phyloP scores from a whole-genome alignment of 2,113 vertebrate genomes.

The Ranitomeya imitator region DNA sequence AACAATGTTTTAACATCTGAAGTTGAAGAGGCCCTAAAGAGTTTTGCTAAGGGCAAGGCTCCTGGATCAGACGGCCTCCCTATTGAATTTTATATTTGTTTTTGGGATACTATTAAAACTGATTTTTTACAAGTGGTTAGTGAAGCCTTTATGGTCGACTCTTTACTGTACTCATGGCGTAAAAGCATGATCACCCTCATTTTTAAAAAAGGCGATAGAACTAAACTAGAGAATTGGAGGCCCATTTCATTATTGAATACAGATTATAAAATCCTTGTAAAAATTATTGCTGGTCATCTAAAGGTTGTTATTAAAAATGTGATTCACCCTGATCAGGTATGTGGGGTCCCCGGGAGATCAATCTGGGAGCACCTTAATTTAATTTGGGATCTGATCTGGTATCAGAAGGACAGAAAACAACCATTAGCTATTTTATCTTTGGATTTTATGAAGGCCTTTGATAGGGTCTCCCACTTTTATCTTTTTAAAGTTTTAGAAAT shows the following conservation, averaged over 20 bases:
- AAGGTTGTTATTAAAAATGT: neutral
- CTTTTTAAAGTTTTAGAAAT: neutral
- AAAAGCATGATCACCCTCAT: neutral
- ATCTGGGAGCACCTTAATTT: neutral
- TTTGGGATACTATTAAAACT: no score
- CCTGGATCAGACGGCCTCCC: no score
- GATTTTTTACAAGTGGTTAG: neutral
- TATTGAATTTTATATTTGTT: no score
- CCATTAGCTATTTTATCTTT: neutral
- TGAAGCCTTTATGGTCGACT: no score
- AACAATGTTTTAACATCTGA: no score
- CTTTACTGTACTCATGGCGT: neutral
- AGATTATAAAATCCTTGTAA: neutral
- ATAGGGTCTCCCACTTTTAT: neutral
- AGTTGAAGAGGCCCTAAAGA: no score
- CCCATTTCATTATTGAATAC: no score
- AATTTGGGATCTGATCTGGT: neutral
- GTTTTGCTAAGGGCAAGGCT: no score
- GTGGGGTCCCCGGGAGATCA: neutral
- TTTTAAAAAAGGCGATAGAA: neutral
- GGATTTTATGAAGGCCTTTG: constrained; percentile 15
- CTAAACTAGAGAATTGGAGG: neutral
- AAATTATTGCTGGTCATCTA: neutral
- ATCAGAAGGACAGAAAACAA: neutral
- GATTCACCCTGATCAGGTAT: neutral